Evolutionary conservation across 2,113 vertebrate genomes (phyloP), one percentile per base, ranked within the genome.

Genomic region (Gymnocephalus cernua): DNA sequence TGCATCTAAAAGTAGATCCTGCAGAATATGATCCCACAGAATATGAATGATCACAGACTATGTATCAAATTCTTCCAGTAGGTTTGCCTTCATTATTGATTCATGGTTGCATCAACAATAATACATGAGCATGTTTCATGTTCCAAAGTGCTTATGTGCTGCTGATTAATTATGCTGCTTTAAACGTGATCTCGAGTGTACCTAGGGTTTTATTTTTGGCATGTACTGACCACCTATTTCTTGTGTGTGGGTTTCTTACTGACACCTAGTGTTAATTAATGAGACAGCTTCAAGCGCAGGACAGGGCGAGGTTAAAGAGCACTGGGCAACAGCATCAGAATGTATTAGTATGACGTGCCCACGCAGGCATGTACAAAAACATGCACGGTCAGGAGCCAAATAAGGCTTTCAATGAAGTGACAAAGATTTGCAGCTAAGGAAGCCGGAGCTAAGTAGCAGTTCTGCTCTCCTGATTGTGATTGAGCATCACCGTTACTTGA

Each of bases 251-350:
- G 85, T 75, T 89, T 82, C 35, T 89, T 93, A 93, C 90, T 94
- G 94, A 93, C 94, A 92, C 84, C 92, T 94, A 93, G 93, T 94
- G 94, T 93, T 95, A 93, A 92, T 95, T 87, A 92, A 73, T 29
- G 66, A 84, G 85, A 92, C 67, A 9, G 79, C 67, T 74, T 12
- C 32, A 67, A 63, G 29, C 15, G 38, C 13, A 83, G 18, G 2
- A 6, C 27, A 32, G 45, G 47, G n/a, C 15, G 19, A 51, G 4
- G 53, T 48, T 13, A 38, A 50, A 45, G 2, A 47, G 19, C 19
- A n/a, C 16, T 62, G 54, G 12, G 14, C 0, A 29, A 35, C n/a
- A 51, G 25, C 0, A 14, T 23, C 25, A 21, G 44, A 0, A 45
- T 18, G 13, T 15, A 8, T 66, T 3, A 47, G 21, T 7, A 14